These are phyloP conservation scores for Porites lutea DNA, from an alignment of 64 coral and sea anemone genomes.

Conservation along the genomic window DNA sequence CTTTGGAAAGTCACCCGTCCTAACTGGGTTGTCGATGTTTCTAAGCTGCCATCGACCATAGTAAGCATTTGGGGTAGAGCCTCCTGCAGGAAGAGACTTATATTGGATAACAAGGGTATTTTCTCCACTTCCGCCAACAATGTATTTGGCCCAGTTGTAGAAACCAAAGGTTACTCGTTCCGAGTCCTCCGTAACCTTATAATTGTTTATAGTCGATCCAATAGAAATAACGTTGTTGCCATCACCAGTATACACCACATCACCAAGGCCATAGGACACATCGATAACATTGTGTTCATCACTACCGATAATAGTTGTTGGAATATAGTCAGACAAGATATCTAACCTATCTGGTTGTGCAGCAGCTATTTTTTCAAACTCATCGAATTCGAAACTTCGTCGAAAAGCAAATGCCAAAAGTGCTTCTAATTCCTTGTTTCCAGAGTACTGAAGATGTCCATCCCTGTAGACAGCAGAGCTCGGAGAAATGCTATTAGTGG, in stretches of 20 bases:
- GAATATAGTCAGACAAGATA: not conserved
- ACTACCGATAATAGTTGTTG: conserved; percentile 17
- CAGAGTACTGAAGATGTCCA: not conserved
- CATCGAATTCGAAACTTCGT: conserved; percentile 6
- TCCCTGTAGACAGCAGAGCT: not conserved
- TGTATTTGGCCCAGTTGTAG: conserved; percentile 27
- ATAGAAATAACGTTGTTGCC: conserved; percentile 21
- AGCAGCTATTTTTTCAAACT: conserved; percentile 23
- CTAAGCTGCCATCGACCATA: not conserved
- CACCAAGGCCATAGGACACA: conserved; percentile 18
- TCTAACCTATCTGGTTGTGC: not conserved
- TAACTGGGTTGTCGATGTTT: not conserved
- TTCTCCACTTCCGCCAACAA: conserved; percentile 22
- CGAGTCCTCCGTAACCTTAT: not conserved
- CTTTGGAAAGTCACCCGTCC: not conserved
- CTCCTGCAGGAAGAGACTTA: not conserved
- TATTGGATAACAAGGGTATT: not conserved
- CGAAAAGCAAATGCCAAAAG: conserved; percentile 30
- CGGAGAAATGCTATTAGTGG: not conserved
- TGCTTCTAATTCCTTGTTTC: not conserved
- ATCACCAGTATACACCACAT: conserved; percentile 34
- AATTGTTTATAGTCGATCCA: conserved; percentile 1
- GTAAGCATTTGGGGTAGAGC: not conserved
- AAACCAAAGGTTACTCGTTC: not conserved
- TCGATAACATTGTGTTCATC: conserved; percentile 19